phyloP scores from a whole-genome alignment of 2,888 invertebrate genomes.

The Dyspetes luteomarginatus region DNA sequence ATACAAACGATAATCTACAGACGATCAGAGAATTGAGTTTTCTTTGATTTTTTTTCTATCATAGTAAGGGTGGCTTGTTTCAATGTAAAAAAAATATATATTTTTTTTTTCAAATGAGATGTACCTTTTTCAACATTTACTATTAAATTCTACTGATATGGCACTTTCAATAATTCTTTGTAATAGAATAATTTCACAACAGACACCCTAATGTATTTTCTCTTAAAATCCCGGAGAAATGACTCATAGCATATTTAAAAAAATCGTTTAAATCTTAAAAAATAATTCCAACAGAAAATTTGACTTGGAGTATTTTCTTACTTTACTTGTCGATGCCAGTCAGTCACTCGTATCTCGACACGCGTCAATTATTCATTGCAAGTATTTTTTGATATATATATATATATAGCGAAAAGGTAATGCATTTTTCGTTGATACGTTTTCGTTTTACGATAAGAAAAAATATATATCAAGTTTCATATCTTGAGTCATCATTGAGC shows the following conservation, averaged over 20 bases:
- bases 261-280: not conserved
- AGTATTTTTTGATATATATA: not conserved
- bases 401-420: not conserved
- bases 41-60: no score
- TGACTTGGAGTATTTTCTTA: not conserved
- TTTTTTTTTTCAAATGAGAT: no score
- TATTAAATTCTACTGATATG: no score
- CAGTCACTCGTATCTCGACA: not conserved
- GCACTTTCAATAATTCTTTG: no score
- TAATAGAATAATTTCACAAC: no score
- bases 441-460: not conserved
- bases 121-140: no score
- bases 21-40: not conserved
- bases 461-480: not conserved
- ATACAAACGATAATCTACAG: constrained; percentile 83
- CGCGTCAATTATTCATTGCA: not conserved
- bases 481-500: not conserved
- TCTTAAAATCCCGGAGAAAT: no score
- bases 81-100: no score
- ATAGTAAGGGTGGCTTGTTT: not conserved
- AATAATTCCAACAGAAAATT: not conserved
- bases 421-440: not conserved
- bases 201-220: no score
- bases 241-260: no score
- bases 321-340: not conserved